Percentiles rank a stretch among this genome's conserved stretches.
phyloP scores from a whole-genome alignment of 2,113 vertebrate genomes.

The Rhombomys opimus region DNA sequence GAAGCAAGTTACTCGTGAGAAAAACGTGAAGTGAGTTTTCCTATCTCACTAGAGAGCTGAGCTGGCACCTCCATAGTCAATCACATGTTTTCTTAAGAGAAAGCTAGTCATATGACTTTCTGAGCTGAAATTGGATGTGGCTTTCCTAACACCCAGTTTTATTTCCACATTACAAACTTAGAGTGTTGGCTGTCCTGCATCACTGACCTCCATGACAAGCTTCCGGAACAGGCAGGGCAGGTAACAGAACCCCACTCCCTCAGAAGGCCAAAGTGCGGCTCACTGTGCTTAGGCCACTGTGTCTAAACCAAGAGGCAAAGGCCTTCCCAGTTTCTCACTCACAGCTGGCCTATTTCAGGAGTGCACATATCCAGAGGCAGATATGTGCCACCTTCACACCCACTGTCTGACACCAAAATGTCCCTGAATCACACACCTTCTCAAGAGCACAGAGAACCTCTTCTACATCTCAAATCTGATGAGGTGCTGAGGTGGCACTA shows the following conservation, averaged over 20 bases:
- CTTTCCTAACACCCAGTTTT: slow-evolving; percentile 30
- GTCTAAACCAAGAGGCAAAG: neutral
- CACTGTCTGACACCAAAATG: neutral
- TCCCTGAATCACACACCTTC: neutral
- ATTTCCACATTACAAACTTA: neutral
- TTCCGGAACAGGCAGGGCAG: neutral
- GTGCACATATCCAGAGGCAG: neutral
- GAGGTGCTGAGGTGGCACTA: neutral
- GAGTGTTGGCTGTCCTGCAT: neutral
- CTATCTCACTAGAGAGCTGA: slow-evolving; percentile 47
- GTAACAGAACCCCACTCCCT: neutral
- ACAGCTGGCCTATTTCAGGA: neutral
- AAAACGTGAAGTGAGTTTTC: slow-evolving; percentile 19
- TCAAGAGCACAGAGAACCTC: neutral
- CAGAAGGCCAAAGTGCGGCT: neutral
- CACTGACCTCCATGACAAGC: neutral
- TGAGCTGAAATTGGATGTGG: neutral
- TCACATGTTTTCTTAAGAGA: slow-evolving; percentile 12
- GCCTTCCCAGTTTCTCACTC: neutral
- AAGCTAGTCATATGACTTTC: slow-evolving; percentile 17
- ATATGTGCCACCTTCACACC: neutral
- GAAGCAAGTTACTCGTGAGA: slow-evolving; percentile 72
- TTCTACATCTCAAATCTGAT: neutral
- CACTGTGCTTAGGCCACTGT: rapidly evolving
- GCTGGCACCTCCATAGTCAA: neutral